These are phyloP conservation scores for Listronotus bonariensis DNA, from an alignment of 1,140 invertebrate species.

Conservation along the genomic window DNA sequence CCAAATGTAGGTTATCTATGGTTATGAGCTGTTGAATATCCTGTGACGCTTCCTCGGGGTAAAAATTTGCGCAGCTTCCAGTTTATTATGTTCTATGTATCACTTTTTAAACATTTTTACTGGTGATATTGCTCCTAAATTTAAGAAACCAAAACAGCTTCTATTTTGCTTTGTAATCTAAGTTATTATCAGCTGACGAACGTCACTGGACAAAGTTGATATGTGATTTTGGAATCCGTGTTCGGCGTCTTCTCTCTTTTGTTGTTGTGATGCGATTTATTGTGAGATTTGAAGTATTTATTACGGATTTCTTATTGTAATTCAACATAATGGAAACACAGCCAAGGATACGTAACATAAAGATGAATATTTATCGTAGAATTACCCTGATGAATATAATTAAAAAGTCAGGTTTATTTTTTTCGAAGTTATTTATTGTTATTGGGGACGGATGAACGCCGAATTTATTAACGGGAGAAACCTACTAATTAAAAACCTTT, in stretches of 20 bases:
- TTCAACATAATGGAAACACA: conserved; percentile 46
- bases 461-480: conserved; percentile 36
- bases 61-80: too few species aligned
- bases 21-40: too few species aligned
- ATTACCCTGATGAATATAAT: conserved; percentile 42
- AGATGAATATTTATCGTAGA: conserved; percentile 44
- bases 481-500: conserved; percentile 34
- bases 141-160: too few species aligned
- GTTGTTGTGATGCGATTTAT: conserved; percentile 48
- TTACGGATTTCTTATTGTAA: conserved; percentile 47
- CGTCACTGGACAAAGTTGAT: conserved; percentile 42
- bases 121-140: too few species aligned
- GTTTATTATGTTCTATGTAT: too few species aligned
- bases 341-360: conserved; percentile 41
- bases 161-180: too few species aligned
- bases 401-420: conserved; percentile 36
- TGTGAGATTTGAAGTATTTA: conserved; percentile 48
- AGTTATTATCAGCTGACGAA: background rate
- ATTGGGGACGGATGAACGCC: conserved; percentile 28
- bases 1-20: too few species aligned
- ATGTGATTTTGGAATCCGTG: conserved; percentile 50
- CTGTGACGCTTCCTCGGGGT: too few species aligned
- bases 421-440: conserved; percentile 32
- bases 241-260: conserved; percentile 40
- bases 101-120: too few species aligned